A percentile compares a stretch with the other conserved stretches of the same genome.
phyloP scores from a whole-genome alignment of 2,888 invertebrate species.

The Agapostemon virescens region DNA sequence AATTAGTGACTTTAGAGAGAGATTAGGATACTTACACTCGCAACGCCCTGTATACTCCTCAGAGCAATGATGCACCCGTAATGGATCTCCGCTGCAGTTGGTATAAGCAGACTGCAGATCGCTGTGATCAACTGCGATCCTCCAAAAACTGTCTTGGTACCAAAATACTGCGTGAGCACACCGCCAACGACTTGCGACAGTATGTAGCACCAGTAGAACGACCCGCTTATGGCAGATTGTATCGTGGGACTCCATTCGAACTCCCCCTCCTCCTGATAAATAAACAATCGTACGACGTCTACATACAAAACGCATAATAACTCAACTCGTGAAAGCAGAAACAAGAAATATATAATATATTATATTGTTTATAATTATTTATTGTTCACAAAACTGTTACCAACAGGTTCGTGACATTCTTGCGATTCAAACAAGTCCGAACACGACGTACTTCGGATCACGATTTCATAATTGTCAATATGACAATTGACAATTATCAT shows the following conservation, averaged over 20 bases:
- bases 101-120: conserved; percentile 85
- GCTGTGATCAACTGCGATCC: conserved; percentile 87
- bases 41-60: conserved; percentile 86
- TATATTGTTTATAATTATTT: no score
- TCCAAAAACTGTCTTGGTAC: conserved; percentile 87
- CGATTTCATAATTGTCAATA: no score
- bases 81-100: conserved; percentile 84
- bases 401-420: background rate
- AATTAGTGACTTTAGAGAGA: no score
- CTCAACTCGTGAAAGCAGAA: no score
- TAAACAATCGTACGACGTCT: background rate
- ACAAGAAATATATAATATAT: no score
- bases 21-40: conserved; percentile 82
- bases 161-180: conserved; percentile 86
- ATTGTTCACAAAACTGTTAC: no score
- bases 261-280: conserved; percentile 80
- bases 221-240: conserved; percentile 85
- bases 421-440: background rate
- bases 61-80: conserved; percentile 84
- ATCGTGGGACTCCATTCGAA: conserved; percentile 85
- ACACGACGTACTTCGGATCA: background rate
- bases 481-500: no score
- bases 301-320: no score
- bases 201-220: conserved; percentile 89
- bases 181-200: conserved; percentile 87